These are phyloP conservation scores for human (Homo sapiens) DNA, from an alignment of 2,113 vertebrate genomes.

Conservation along the genomic window GRCh38 chr7:121007501-121008000, in stretches of 20 bases:
- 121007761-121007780: not conserved
- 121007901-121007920: not conserved
- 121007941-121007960: not conserved
- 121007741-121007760: not conserved
- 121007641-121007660: not conserved
- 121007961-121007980: no score
- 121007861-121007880: not conserved
- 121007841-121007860: no score
- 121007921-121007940: not conserved
- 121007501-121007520: not conserved
- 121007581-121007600: not conserved
- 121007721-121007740: not conserved
- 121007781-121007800: not conserved
- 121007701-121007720: not conserved
- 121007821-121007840: no score
- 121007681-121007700: not conserved
- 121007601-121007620: not conserved
- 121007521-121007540: not conserved
- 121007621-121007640: not conserved
- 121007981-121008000: no score
- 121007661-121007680: not conserved
- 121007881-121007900: fast-evolving
- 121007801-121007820: not conserved
- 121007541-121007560: not conserved
- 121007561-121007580: not conserved